phyloP scores from a whole-genome alignment of 2,113 vertebrate genomes.

The Phoxinus phoxinus region DNA sequence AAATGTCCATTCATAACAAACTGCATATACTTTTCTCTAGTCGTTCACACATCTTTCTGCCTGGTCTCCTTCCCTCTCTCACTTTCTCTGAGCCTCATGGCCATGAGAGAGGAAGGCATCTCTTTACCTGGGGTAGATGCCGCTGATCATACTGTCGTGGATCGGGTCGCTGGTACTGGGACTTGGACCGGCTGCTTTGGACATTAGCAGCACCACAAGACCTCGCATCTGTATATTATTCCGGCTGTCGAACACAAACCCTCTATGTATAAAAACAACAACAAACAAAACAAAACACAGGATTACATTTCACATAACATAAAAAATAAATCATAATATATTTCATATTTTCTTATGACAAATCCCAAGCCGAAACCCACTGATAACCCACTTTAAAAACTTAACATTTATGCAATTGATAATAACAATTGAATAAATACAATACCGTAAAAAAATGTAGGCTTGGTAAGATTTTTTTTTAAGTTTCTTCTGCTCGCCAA shows the following conservation, averaged over 20 bases:
- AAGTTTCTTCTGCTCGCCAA: no score
- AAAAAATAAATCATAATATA: no score
- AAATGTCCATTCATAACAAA: background rate
- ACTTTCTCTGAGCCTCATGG: constrained; percentile 1
- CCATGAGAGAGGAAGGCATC: background rate
- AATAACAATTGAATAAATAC: no score
- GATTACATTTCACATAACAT: background rate
- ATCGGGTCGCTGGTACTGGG: constrained; percentile 65
- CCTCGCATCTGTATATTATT: constrained; percentile 93
- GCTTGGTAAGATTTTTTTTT: no score
- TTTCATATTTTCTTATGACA: background rate
- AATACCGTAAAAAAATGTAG: no score
- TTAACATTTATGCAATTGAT: no score
- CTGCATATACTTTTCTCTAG: background rate
- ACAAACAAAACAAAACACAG: background rate
- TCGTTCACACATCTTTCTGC: background rate
- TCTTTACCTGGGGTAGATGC: constrained; percentile 93
- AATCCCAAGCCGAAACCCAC: background rate
- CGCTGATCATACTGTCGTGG: constrained; percentile 88
- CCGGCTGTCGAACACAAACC: constrained; percentile 87
- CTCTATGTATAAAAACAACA: constrained; percentile 71
- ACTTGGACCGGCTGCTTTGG: constrained; percentile 92
- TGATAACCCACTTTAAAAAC: background rate
- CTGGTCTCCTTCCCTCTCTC: background rate
- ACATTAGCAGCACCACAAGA: constrained; percentile 89